A percentile compares a stretch with the other conserved stretches of the same genome.
phyloP scores from a whole-genome alignment of 1,140 invertebrate genomes.

The Drosophila fuyamai region DNA sequence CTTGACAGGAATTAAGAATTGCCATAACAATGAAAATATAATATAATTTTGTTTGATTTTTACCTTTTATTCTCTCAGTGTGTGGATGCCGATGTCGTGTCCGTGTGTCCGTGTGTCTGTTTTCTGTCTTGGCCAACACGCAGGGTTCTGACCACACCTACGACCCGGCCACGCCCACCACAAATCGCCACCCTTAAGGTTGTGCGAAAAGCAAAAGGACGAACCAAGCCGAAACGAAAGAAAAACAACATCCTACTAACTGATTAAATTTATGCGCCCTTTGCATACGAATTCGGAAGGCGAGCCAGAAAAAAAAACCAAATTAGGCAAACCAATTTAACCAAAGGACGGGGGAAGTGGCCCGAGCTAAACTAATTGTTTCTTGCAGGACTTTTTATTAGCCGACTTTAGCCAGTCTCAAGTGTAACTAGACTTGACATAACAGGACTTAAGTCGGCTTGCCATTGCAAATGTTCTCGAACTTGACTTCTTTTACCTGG shows the following conservation, averaged over 20 bases:
- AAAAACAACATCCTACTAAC: constrained; percentile 36
- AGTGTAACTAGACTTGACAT: constrained; percentile 13
- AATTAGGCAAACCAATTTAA: constrained; percentile 42
- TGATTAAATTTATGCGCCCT: constrained; percentile 76
- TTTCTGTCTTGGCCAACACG: constrained; percentile 39
- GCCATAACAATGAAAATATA: too few species aligned
- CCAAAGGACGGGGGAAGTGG: constrained; percentile 15
- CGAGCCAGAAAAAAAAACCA: constrained; percentile 21
- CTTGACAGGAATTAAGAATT: too few species aligned
- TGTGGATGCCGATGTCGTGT: constrained; percentile 17
- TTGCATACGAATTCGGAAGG: constrained; percentile 59
- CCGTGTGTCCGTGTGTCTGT: constrained; percentile 27
- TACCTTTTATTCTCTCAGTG: neutral
- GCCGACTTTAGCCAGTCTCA: constrained; percentile 4
- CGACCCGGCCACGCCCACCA: constrained; percentile 31
- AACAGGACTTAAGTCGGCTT: constrained; percentile 2
- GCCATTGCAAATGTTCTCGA: constrained; percentile 3
- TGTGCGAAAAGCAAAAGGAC: constrained; percentile 7
- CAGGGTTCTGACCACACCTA: constrained; percentile 46
- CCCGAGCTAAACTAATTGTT: constrained; percentile 36
- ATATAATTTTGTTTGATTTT: too few species aligned
- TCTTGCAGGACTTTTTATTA: constrained; percentile 11
- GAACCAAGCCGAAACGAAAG: constrained; percentile 2
- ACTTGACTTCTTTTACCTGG: constrained; percentile 7
- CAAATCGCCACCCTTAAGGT: constrained; percentile 20